Base-by-base conservation (phyloP, 2,888 invertebrate species). In the Agrochola macilenta region DNA sequence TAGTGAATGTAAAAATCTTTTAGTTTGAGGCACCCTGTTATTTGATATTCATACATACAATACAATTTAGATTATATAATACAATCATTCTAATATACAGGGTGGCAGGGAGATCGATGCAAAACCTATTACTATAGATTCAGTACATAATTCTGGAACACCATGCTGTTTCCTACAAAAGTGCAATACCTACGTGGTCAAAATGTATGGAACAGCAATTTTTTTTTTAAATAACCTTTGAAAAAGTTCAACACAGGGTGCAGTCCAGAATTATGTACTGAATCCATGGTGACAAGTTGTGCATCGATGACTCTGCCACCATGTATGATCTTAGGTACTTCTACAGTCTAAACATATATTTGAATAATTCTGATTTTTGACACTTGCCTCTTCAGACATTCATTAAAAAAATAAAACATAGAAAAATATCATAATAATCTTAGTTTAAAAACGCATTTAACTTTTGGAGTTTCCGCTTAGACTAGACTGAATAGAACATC, bases 1-100 rank as follows among this genome's bases (percentile, higher is more conserved):
- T 20, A 69, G 2, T 35, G 57, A 8, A 58, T 66, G 5, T 49
- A 43, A 69, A 78, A 69, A 39, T n/a, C 5, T 60, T 78, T 64
- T 43, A 14, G 14, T 69, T 66, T 17, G 30, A 58, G 20, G 64
- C 23, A 68, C 63, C 52, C 63, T 78, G 68, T 0, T 46, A 83
- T 14, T 57, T 23, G 20, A 49, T 76, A 58, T 26, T 2, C 14
- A 7, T 60, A 39, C n/a, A 57, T 79, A 49, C 11, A 35, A 49
- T 49, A 49, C 11, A 35, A 49, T 49, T 35, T 23, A n/a, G 1
- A 75, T 49, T 23, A 26, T 39, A 39, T n/a, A 5, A 49, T n/a
- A 12, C 3, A 43, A 23, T 17, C 5, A 43, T 73, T 43, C 8
- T 26, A 26, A 39, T 43, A 77, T 1, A 26, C 20, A 52, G 23